These are phyloP conservation scores for Drosophila repletoides DNA, from an alignment of 1,140 invertebrate genomes.

Conservation along the genomic window DNA sequence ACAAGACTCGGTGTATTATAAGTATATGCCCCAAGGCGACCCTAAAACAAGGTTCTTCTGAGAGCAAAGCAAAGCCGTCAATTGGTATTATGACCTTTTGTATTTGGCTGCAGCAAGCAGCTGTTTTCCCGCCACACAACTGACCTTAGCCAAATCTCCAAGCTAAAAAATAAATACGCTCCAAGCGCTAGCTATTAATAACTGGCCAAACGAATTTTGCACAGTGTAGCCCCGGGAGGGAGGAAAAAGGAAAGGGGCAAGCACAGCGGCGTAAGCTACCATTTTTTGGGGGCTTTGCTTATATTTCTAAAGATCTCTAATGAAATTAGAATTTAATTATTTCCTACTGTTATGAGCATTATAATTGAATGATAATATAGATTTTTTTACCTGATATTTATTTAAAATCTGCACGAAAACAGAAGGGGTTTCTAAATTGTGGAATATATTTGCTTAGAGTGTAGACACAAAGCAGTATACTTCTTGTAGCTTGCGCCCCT, in stretches of 20 bases:
- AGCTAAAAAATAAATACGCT: conserved; percentile 24
- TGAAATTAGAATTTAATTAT: too few relatives aligned
- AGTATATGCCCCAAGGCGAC: conserved; percentile 34
- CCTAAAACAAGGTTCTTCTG: conserved; percentile 70
- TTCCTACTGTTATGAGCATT: too few relatives aligned
- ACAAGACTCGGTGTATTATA: neutral
- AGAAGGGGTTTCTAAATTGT: too few relatives aligned
- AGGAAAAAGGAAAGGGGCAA: neutral
- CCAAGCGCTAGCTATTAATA: conserved; percentile 56
- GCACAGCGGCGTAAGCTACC: too few relatives aligned
- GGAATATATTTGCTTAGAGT: too few relatives aligned
- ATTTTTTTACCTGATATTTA: too few relatives aligned
- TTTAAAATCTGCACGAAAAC: too few relatives aligned
- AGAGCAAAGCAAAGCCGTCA: conserved; percentile 40
- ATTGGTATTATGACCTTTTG: conserved; percentile 69
- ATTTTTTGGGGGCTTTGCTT: too few relatives aligned
- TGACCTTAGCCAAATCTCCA: conserved; percentile 62
- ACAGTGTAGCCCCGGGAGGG: conserved; percentile 42
- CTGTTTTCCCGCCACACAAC: conserved; percentile 53
- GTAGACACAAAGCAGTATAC: too few relatives aligned
- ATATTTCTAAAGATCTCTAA: too few relatives aligned
- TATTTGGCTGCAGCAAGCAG: conserved; percentile 33
- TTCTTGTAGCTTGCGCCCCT: too few relatives aligned
- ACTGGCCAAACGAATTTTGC: conserved; percentile 50
- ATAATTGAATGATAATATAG: too few relatives aligned